Conservation (phyloP, 2,888 invertebrate species). For the Choreutis nemorana region DNA sequence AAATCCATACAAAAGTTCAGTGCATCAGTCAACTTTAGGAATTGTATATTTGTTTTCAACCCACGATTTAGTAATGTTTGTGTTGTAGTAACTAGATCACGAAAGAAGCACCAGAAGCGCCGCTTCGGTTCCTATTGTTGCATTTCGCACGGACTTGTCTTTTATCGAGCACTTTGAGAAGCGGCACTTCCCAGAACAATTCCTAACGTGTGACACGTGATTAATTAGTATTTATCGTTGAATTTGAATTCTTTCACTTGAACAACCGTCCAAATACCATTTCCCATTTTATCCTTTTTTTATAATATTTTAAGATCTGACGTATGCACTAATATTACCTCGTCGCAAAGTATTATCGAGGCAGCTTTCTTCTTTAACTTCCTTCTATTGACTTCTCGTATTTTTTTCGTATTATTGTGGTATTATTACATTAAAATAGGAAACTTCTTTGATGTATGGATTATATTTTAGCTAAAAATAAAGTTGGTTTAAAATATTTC, state of each 20-base stretch:
- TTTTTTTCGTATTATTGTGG: constrained; percentile 39
- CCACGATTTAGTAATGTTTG: too few species aligned
- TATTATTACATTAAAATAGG: constrained; percentile 57
- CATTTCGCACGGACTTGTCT: too few species aligned
- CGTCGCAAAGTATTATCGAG: constrained; percentile 28
- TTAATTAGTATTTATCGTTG: constrained; percentile 9
- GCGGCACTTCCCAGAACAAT: too few species aligned
- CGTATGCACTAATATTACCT: constrained; percentile 13
- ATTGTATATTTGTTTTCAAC: too few species aligned
- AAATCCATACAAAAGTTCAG: too few species aligned
- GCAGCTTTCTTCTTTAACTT: constrained; percentile 36
- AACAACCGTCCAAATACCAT: constrained; percentile 50
- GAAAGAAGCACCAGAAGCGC: too few species aligned
- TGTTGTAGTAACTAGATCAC: too few species aligned
- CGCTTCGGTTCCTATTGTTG: too few species aligned
- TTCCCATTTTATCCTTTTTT: constrained; percentile 18
- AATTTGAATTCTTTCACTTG: constrained; percentile 21
- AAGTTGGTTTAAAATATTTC: constrained; percentile 61
- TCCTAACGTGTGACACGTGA: too few species aligned
- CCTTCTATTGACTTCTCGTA: constrained; percentile 16
- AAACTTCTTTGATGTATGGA: constrained; percentile 64
- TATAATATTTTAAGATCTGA: constrained; percentile 30
- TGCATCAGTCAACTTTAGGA: too few species aligned
- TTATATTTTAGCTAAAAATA: constrained; percentile 68
- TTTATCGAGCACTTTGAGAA: too few species aligned